Base-by-base conservation (phyloP, 2,797 vertebrate genomes). In the Tapera naevia region DNA sequence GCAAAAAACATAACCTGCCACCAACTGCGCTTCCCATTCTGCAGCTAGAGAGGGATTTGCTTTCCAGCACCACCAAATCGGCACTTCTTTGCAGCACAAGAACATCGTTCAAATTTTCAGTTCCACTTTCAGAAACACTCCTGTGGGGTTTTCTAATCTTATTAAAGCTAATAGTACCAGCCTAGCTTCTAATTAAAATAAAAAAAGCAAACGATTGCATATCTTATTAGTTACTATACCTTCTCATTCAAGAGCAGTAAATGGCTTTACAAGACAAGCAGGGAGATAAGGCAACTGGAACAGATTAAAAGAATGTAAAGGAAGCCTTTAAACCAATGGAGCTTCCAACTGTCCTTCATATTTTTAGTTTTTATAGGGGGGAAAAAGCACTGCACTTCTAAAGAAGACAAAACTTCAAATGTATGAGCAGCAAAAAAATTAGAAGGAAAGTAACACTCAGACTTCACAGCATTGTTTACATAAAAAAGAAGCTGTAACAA, bases 141-240 rank as follows among this genome's bases (percentile, higher is more conserved):
- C 91, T 67, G n/a, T 0, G 0, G 83, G 25, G 28, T 22, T 76
- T 90, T 80, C 67, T 78, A 65, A 92, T 91, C 51, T 76, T 76
- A 90, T 80, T 85, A 78, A 80, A 89, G 32, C 19, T 92, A 92
- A 80, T 8, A 93, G 82, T 45, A 89, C 25, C 39, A 88, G 60
- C 1, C 1, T 23, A 61, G 30, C 28, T 94, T 79, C 73, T 86
- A 90, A 91, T 88, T 80, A 95, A 88, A 96, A 93, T 82, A 48
- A 84, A 93, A n/a, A 93, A 93, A 86, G 95, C 72, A 94, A 95
- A 91, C 75, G 37, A 88, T 46, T 79, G 35, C 4, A 0, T 69
- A 93, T 61, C 15, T 80, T 86, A 83, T 46, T 92, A 86, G 69
- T 73, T 80, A 62, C 60, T 66, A 67, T 13, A 73, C 62, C 41